Evolutionary conservation across 2,797 vertebrate genomes (phyloP), one percentile per base, ranked within the genome.

Genomic region (Anguilla obscura): DNA sequence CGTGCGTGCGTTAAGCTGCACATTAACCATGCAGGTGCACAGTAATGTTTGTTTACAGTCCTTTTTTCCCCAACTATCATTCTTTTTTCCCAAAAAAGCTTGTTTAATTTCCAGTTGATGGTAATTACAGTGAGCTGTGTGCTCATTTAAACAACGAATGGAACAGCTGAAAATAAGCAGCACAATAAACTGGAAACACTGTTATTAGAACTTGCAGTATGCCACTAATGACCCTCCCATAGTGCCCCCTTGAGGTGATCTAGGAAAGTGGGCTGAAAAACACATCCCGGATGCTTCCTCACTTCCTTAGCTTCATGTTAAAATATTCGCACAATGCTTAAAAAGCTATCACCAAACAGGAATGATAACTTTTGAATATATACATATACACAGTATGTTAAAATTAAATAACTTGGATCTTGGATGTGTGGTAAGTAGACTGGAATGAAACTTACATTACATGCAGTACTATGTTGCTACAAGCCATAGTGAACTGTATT

Each of bases 371-470:
- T 56, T 56, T 56, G 54, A 56, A 56, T 56, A 16, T 0, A 52
- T 10, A 52, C 14, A 18, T 56, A 56, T 18, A 2, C 2, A 16
- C 54, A 56, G 54, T 16, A 16, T 56, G 54, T 2, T 56, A 56
- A 56, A 14, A 56, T 56, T 56, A 56, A 54, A 56, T 14, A 56
- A 56, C 54, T 16, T 14, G 92, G 87, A 92, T 87, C 86, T 71
- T 58, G 86, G 91, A 89, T 89, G 87, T 52, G n/a, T 4, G 63
- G 92, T 91, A 89, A 86, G 91, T 92, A 89, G 50, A 88, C 84
- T 86, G 84, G 91, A 92, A 91, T 87, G 91, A 90, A 91, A 90
- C 90, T 89, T 89, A 3, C 50, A 52, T 52, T 7, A 52, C 50
- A 10, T 45, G 54, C 90, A 91, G 90, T n/a, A 74, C 63, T n/a